Evolutionary conservation across 2,797 vertebrate species (phyloP), one percentile per base, ranked within the genome.

Genomic region (Anguilla pacifica): DNA sequence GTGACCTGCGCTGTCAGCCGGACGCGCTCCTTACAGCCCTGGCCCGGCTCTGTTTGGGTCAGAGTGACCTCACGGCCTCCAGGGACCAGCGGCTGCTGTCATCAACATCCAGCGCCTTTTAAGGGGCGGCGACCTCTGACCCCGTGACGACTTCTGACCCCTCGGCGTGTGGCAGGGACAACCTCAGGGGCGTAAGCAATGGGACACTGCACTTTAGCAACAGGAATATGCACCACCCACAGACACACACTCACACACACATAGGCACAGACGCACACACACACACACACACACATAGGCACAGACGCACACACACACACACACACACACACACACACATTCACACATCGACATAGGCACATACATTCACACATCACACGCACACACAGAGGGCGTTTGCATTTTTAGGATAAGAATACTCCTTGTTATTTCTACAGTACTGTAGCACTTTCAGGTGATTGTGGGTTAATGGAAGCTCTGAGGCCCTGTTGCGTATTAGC

Each of bases 191-290:
- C 28, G 2, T 19, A 19, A 5, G 74, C 28, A 79, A 22, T 19
- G 1, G 19, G 43, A 81, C 35, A 79, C 39, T 43, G 28, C 3
- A n/a, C 61, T 7, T 67, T 13, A 81, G 77, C 9, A 49, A 43
- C 9, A 6, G 55, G 15, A 51, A 67, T 89, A 49, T 67, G 89
- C 84, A 83, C 85, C 77, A 87, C 82, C 86, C 89, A 83, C 86
- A 51, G 85, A 72, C 88, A 77, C 35, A 77, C 70, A 46, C 84
- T 35, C 89, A 86, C 61, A 15, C 89, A 90, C 84, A 87, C 92
- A 88, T 91, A 90, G 15, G 15, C 86, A 39, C 39, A 95, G 92
- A 93, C 92, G 88, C 81, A 85, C 82, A 35, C 72, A 86, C 59
- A 25, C 84, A 15, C 84, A 1, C 31, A 35, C 31, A 35, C 31